Evolutionary conservation across 2,888 invertebrate species (phyloP).

Genomic region (Scelioninae gen. 1): DNA sequence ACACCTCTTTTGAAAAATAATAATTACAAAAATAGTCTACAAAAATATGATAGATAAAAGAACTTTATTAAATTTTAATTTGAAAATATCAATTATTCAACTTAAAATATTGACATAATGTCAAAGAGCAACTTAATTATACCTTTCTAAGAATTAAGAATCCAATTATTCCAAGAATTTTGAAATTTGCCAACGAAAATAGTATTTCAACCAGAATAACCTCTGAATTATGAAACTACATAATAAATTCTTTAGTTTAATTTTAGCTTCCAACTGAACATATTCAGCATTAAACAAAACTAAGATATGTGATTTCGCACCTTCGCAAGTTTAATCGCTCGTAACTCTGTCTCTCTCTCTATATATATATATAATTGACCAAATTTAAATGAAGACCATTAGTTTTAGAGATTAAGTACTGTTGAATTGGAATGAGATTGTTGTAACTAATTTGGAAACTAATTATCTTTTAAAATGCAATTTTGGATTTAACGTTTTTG

Average conservation of each 20-base stretch:
- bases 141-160: too few species aligned
- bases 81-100: too few species aligned
- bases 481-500: too few species aligned
- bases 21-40: too few species aligned
- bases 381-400: slow-evolving; percentile 3
- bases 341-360: background rate
- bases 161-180: too few species aligned
- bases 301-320: slow-evolving; percentile 5
- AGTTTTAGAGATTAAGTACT: background rate
- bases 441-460: background rate
- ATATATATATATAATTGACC: background rate
- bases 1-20: too few species aligned
- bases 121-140: background rate
- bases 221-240: background rate
- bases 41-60: too few species aligned
- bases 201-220: too few species aligned
- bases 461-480: too few species aligned
- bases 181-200: too few species aligned
- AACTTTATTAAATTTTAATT: too few species aligned
- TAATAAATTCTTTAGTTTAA: background rate
- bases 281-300: background rate
- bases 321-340: background rate
- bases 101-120: too few species aligned
- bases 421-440: background rate
- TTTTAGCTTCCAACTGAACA: background rate